Conservation (phyloP, 2,888 invertebrate species). For the Carabus problematicus region DNA sequence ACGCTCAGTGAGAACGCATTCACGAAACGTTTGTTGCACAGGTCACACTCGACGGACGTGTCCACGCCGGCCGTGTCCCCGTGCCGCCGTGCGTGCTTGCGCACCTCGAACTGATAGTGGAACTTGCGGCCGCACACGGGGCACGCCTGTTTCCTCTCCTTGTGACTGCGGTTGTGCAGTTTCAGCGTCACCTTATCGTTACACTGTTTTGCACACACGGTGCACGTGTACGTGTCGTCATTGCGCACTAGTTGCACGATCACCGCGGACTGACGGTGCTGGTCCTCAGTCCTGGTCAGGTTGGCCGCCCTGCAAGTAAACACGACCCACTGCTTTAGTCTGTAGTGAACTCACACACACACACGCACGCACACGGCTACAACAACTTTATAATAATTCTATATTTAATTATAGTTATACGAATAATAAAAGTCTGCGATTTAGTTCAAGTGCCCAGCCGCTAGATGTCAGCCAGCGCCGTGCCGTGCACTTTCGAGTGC, state of each 20-base stretch:
- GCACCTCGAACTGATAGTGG: slow-evolving; percentile 27
- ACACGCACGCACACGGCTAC: too few species aligned
- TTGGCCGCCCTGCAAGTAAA: slow-evolving; percentile 12
- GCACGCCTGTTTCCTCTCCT: slow-evolving; percentile 16
- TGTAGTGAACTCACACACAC: too few species aligned
- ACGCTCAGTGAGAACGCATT: background rate
- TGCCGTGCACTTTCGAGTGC: slow-evolving; percentile 25
- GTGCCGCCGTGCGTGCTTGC: slow-evolving; percentile 7
- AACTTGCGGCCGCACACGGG: slow-evolving; percentile 11
- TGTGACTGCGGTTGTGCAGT: slow-evolving; percentile 28
- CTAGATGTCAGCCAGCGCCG: too few species aligned
- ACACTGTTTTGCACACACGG: slow-evolving; percentile 19
- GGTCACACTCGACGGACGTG: background rate
- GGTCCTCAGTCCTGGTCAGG: too few species aligned
- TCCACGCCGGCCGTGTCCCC: background rate
- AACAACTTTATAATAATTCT: too few species aligned
- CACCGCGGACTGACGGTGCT: too few species aligned
- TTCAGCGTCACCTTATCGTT: slow-evolving; percentile 8
- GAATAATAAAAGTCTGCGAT: too few species aligned
- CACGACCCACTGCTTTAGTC: slow-evolving; percentile 10
- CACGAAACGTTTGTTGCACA: slow-evolving; percentile 26
- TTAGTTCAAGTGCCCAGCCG: too few species aligned
- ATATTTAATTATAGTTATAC: too few species aligned
- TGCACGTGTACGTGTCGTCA: slow-evolving; percentile 14
- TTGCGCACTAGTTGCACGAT: too few species aligned